Percentiles rank a stretch among this genome's conserved stretches.
Evolutionary conservation across 2,888 invertebrate species (phyloP).

Genomic region (Dryobota labecula): DNA sequence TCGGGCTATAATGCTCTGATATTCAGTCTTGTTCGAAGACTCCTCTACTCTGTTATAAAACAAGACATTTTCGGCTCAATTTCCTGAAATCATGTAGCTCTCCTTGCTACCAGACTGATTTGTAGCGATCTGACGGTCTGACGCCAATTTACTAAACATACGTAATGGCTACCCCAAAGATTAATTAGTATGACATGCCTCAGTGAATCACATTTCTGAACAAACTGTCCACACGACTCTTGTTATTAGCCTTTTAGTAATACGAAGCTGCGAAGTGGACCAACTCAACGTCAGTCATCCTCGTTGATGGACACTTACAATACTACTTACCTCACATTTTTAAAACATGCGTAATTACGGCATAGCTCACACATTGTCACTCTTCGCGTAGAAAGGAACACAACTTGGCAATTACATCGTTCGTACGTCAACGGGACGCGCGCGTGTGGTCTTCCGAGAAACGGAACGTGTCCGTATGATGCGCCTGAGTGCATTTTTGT

Average conservation of each 20-base stretch:
- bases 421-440: constrained; percentile 68
- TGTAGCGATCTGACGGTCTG: constrained; percentile 14
- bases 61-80: background rate
- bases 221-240: constrained; percentile 18
- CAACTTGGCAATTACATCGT: constrained; percentile 71
- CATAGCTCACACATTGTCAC: constrained; percentile 58
- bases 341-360: constrained; percentile 59
- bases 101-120: background rate
- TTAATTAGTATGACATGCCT: constrained; percentile 25
- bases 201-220: constrained; percentile 25
- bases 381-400: constrained; percentile 61
- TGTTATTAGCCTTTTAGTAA: constrained; percentile 10
- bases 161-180: constrained; percentile 15
- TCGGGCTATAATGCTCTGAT: too few species aligned
- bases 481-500: constrained; percentile 66
- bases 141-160: constrained; percentile 10
- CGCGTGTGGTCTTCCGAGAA: constrained; percentile 74
- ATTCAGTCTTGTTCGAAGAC: background rate
- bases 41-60: background rate
- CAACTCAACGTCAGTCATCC: constrained; percentile 49
- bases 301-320: constrained; percentile 49
- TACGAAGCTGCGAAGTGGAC: constrained; percentile 11
- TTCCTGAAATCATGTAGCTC: background rate
- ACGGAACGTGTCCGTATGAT: constrained; percentile 65
- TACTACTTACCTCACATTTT: constrained; percentile 55